A percentile compares a stretch with the other conserved stretches of the same genome.
phyloP scores from a whole-genome alignment of 2,113 vertebrate species.

The Cricetomys ansorgei region DNA sequence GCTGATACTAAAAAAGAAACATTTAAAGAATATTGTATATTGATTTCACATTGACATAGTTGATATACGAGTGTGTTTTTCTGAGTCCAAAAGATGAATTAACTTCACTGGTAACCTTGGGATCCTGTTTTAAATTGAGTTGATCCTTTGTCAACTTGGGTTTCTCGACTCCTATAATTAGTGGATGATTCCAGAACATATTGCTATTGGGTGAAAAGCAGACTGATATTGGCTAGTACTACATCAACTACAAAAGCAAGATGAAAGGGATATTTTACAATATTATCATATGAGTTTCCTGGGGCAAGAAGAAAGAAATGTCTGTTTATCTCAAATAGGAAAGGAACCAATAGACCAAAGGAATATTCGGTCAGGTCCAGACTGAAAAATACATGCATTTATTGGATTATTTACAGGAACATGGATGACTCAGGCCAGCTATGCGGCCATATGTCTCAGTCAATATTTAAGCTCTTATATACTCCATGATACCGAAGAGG shows the following conservation, averaged over 20 bases:
- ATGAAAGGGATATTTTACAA: neutral
- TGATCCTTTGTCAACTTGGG: neutral
- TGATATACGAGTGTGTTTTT: neutral
- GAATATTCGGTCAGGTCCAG: neutral
- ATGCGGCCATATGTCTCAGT: too few species aligned
- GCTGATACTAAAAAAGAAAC: neutral
- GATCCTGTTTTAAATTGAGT: neutral
- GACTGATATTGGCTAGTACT: neutral
- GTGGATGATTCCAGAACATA: neutral
- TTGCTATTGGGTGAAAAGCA: neutral
- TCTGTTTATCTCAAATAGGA: neutral
- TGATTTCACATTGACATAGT: neutral
- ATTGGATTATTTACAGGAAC: neutral
- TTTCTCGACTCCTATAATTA: neutral
- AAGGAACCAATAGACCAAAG: neutral
- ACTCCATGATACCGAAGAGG: too few species aligned
- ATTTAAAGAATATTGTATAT: neutral
- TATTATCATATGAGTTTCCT: neutral
- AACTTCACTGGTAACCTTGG: neutral
- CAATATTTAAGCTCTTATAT: neutral
- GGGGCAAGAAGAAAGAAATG: neutral
- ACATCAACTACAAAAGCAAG: neutral
- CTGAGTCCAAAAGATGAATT: neutral
- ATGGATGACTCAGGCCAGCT: neutral
- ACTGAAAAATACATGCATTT: neutral